These are phyloP conservation scores for Cyprinodon brontotheroides DNA, from an alignment of 2,113 vertebrate genomes.

Conservation along the genomic window DNA sequence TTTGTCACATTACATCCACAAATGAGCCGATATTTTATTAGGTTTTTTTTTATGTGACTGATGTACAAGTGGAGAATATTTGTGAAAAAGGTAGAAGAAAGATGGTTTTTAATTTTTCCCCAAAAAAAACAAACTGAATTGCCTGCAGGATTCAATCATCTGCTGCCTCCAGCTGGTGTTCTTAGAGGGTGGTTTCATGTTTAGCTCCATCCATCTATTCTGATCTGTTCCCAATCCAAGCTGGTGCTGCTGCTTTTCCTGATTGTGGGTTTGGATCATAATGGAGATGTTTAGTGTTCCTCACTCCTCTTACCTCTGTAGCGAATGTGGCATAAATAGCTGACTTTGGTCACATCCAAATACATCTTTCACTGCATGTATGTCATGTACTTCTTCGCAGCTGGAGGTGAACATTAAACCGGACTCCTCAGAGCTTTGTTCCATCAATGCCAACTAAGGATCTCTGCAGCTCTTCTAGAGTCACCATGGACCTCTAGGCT, in stretches of 20 bases:
- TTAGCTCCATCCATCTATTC: too few relatives aligned
- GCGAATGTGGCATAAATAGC: not conserved
- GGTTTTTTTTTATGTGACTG: not conserved
- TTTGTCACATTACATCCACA: not conserved
- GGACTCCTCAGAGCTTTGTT: not conserved
- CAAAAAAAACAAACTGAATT: too few relatives aligned
- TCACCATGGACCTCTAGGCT: not conserved
- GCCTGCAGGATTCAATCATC: too few relatives aligned
- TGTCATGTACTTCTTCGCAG: not conserved
- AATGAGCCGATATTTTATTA: not conserved
- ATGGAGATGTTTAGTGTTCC: too few relatives aligned
- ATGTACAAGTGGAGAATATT: not conserved
- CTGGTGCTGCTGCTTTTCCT: too few relatives aligned
- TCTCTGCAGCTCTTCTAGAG: not conserved
- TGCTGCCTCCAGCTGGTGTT: too few relatives aligned
- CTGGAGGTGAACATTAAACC: too few relatives aligned
- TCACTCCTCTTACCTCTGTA: too few relatives aligned
- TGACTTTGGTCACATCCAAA: not conserved
- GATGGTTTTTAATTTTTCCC: too few relatives aligned
- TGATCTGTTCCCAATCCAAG: too few relatives aligned
- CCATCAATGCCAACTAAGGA: not conserved
- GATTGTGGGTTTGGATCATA: too few relatives aligned
- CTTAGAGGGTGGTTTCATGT: too few relatives aligned
- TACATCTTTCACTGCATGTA: not conserved
- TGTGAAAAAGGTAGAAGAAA: not conserved